Evolutionary conservation across 2,797 vertebrate genomes (phyloP), one percentile per base, ranked within the genome.

Genomic region (Oophaga sylvatica): DNA sequence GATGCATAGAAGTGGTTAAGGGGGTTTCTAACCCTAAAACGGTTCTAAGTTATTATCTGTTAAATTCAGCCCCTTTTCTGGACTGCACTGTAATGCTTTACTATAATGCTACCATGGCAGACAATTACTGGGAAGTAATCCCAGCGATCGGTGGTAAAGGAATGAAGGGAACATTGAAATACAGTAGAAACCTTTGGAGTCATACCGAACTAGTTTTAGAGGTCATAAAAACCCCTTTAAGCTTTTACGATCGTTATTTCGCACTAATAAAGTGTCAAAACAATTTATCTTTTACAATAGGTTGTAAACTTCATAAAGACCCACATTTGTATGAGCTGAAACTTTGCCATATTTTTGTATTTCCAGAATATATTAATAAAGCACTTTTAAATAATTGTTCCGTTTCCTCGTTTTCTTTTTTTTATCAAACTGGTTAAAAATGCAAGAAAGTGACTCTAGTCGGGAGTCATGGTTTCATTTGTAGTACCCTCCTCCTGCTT

Each of bases 261-360:
- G 78, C 31, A 62, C 13, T 41, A 15, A 41, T 1, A 20, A 80
- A 60, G 31, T 60, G 16, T 59, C 15, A 60, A 80, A 80, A 62
- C 31, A 26, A 80, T 56, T 26, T 67, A 67, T 82, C 48, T 82
- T 41, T 80, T 80, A 56, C 45, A 78, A 35, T 68, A 22, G 13
- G 35, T 56, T 63, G 57, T 82, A 57, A 41, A 65, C 5, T 77
- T 16, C 45, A 88, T 48, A 80, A 35, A 41, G n/a, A 80, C 41
- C 29, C 80, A 68, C 19, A 76, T 80, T 84, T 88, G 80, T 89
- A 81, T 78, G 67, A 73, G 77, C 75, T 71, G 56, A 89, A 75
- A 31, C 67, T n/a, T 56, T 68, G 87, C 84, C 77, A 89, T 89
- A 85, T 85, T 81, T 89, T 89, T 89, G 87, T 89, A 89, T 85